phyloP scores from a whole-genome alignment of 2,888 invertebrate genomes.

The Busseola fusca region DNA sequence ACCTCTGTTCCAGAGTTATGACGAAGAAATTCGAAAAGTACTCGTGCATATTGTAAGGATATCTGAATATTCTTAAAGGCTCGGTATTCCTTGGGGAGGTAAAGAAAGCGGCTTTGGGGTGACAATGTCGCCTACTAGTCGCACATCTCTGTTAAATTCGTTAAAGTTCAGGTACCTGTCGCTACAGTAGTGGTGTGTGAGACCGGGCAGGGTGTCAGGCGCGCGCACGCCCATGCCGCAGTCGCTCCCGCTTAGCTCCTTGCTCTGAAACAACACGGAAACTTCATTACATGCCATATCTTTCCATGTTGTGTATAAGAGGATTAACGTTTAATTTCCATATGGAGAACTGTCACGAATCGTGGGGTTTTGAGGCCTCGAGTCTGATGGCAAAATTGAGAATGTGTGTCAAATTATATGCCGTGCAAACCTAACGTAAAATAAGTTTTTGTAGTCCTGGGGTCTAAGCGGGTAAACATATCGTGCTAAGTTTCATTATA shows the following conservation, averaged over 20 bases:
- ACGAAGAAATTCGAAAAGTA: background rate
- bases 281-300: background rate
- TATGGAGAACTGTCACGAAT: background rate
- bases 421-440: background rate
- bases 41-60: background rate
- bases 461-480: background rate
- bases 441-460: background rate
- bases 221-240: slow-evolving; percentile 83
- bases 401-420: background rate
- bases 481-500: background rate
- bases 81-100: background rate
- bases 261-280: slow-evolving; percentile 76
- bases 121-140: background rate
- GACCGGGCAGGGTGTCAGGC: slow-evolving; percentile 91
- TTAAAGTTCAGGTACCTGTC: slow-evolving; percentile 73
- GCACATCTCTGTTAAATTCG: background rate
- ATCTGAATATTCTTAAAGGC: background rate
- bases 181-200: slow-evolving; percentile 89
- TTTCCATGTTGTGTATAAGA: background rate
- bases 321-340: slow-evolving; percentile 2
- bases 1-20: background rate
- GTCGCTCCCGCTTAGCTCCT: slow-evolving; percentile 78
- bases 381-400: background rate
- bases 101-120: background rate
- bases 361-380: background rate